These are phyloP conservation scores for Ischnus inquisitorius DNA, from an alignment of 2,888 invertebrate species.

Conservation along the genomic window DNA sequence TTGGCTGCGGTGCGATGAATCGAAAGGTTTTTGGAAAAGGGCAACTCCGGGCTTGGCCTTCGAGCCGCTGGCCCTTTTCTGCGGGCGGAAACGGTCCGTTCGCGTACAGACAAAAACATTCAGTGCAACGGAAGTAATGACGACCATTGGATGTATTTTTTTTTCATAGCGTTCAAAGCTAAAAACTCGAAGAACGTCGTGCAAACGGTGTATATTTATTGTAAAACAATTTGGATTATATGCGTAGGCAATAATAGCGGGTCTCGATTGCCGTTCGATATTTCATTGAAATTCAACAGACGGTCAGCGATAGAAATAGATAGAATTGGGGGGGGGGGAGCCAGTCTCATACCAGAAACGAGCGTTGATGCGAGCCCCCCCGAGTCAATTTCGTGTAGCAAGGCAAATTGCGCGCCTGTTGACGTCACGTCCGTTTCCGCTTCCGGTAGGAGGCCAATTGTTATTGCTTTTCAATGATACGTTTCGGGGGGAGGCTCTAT, in stretches of 20 bases:
- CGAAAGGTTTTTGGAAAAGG: constrained; percentile 44
- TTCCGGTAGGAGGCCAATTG: constrained; percentile 76
- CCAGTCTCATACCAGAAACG: constrained; percentile 27
- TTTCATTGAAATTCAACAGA: constrained; percentile 22
- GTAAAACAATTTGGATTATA: not conserved
- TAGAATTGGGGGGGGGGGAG: constrained; percentile 49
- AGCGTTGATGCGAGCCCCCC: constrained; percentile 57
- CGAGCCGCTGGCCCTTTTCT: not conserved
- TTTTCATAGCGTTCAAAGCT: not conserved
- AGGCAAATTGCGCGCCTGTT: constrained; percentile 80
- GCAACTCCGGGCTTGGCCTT: constrained; percentile 35
- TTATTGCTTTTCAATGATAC: constrained; percentile 79
- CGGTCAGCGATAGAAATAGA: constrained; percentile 46
- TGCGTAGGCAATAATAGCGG: not conserved
- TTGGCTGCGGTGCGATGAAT: constrained; percentile 26
- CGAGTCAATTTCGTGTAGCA: constrained; percentile 74
- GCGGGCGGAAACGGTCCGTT: not conserved
- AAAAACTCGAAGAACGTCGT: not conserved
- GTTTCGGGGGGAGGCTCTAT: constrained; percentile 37
- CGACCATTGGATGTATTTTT: not conserved
- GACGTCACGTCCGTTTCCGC: constrained; percentile 80
- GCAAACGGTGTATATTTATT: not conserved
- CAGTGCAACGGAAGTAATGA: not conserved
- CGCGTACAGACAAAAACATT: not conserved
- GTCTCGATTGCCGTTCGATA: constrained; percentile 26